A percentile compares a stretch with the other conserved stretches of the same genome.
Evolutionary conservation across 2,888 invertebrate species (phyloP).

Genomic region (Oligia strigilis): DNA sequence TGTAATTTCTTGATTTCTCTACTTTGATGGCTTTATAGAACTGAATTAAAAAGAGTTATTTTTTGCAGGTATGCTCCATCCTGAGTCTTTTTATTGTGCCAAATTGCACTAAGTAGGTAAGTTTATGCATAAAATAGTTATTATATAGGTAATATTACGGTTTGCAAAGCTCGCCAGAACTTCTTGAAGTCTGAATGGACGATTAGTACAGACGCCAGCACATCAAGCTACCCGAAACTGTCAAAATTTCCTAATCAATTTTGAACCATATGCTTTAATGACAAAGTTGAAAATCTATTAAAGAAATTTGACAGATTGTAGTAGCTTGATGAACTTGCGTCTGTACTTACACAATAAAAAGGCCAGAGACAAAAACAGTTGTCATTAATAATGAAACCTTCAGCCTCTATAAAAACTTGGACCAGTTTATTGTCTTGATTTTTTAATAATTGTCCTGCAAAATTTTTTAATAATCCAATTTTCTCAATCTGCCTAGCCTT

Average conservation of each 20-base stretch:
- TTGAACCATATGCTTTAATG: too few relatives aligned
- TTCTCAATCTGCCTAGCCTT: not conserved
- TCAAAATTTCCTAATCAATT: too few relatives aligned
- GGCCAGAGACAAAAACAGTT: not conserved
- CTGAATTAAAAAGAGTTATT: not conserved
- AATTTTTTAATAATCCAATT: too few relatives aligned
- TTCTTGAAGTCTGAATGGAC: not conserved
- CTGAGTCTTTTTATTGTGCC: not conserved
- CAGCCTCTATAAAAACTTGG: too few relatives aligned
- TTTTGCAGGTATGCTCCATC: slow-evolving; percentile 30
- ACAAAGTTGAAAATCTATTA: too few relatives aligned
- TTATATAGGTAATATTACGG: not conserved
- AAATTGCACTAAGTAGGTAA: not conserved
- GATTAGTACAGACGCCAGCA: not conserved
- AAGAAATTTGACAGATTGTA: too few relatives aligned
- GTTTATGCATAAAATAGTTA: not conserved
- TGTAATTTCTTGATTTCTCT: slow-evolving; percentile 43
- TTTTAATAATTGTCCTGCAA: too few relatives aligned
- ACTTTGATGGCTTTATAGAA: slow-evolving; percentile 27
- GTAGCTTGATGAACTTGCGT: too few relatives aligned
- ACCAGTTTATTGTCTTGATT: not conserved
- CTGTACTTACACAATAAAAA: not conserved
- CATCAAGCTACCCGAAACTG: too few relatives aligned
- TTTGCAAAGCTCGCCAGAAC: not conserved
- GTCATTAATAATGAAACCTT: too few relatives aligned